These are phyloP conservation scores for Liolophura sinensis DNA, from an alignment of 1,140 invertebrate genomes.

Conservation along the genomic window DNA sequence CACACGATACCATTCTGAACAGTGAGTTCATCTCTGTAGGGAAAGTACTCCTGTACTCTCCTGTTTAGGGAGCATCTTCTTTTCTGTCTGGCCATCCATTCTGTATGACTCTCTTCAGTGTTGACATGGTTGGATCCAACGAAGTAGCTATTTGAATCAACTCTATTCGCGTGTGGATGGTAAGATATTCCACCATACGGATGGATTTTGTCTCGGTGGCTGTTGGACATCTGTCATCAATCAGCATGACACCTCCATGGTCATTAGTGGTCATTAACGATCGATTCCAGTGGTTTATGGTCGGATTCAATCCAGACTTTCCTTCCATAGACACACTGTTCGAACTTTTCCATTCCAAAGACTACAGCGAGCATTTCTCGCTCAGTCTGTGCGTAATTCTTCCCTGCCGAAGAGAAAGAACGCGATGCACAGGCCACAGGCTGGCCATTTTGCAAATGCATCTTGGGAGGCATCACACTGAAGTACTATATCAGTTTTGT, in stretches of 20 bases:
- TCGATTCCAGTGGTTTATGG: too few relatives aligned
- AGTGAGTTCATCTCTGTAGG: conserved; percentile 12
- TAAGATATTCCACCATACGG: too few relatives aligned
- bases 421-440: conserved; percentile 53
- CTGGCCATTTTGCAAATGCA: conserved; percentile 55
- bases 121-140: neutral
- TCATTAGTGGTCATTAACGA: too few relatives aligned
- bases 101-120: too few relatives aligned
- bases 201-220: neutral
- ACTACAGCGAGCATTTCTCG: conserved; percentile 57
- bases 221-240: too few relatives aligned
- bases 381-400: conserved; percentile 59
- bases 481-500: conserved; percentile 13
- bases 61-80: neutral
- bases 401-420: conserved; percentile 47
- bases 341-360: conserved; percentile 52
- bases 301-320: too few relatives aligned
- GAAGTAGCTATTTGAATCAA: too few relatives aligned
- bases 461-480: conserved; percentile 50
- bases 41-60: conserved; percentile 9
- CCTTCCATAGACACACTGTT: conserved; percentile 46
- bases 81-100: conserved; percentile 20
- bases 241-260: too few relatives aligned
- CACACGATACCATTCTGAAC: conserved; percentile 20
- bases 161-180: too few relatives aligned